These are phyloP conservation scores for Zoanthus solanderi DNA, from an alignment of 92 coral and sea anemone species.

Conservation along the genomic window DNA sequence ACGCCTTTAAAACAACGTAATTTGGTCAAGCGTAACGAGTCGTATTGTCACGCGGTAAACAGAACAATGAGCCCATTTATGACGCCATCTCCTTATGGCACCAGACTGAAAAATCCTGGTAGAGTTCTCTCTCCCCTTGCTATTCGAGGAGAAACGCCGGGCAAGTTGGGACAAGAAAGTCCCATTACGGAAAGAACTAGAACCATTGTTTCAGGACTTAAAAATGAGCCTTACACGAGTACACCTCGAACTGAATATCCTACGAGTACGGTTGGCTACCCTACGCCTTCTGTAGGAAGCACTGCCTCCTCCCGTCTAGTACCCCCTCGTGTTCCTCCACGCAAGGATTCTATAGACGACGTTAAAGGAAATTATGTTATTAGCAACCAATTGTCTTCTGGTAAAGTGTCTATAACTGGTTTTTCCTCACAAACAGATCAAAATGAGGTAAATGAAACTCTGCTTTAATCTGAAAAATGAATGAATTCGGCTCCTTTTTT, in stretches of 20 bases:
- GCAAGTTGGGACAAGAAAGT: not conserved
- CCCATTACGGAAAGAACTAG: constrained; percentile 32
- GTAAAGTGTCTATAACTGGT: constrained; percentile 8
- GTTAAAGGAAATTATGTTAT: constrained; percentile 52
- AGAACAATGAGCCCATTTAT: constrained; percentile 63
- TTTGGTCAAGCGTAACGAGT: constrained; percentile 90
- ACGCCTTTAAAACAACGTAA: constrained; percentile 76
- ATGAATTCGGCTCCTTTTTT: not conserved
- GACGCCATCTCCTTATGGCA: constrained; percentile 61
- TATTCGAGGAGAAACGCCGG: constrained; percentile 19
- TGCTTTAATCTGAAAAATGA: constrained; percentile 25
- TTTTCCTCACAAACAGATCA: not conserved
- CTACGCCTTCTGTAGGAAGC: constrained; percentile 87
- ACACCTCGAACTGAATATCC: constrained; percentile 68
- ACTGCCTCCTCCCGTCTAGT: constrained; percentile 62
- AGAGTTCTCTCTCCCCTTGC: constrained; percentile 69
- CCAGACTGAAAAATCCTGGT: constrained; percentile 49
- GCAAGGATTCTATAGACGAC: constrained; percentile 76
- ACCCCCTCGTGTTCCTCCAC: constrained; percentile 81
- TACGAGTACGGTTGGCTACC: constrained; percentile 89
- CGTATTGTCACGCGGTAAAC: constrained; percentile 92
- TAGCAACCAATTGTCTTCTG: constrained; percentile 55
- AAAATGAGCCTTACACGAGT: constrained; percentile 23
- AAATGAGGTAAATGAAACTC: constrained; percentile 38
- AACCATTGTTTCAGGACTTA: constrained; percentile 37